These are phyloP conservation scores for Cataglyphis hispanica DNA, from an alignment of 1,140 invertebrate species.

Conservation along the genomic window DNA sequence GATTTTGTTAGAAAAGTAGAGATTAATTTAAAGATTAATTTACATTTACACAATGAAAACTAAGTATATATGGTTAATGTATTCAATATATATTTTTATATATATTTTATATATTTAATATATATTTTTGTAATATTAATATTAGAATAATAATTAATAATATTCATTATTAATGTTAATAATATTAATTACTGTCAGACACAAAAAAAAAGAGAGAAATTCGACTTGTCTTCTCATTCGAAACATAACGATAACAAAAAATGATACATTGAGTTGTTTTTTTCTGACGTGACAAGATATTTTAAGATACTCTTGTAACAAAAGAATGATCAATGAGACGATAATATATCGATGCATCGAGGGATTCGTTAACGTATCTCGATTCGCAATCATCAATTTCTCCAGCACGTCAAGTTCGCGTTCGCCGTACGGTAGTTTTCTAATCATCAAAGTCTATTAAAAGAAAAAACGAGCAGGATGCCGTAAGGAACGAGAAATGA, in stretches of 20 bases:
- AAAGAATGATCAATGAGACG: neutral
- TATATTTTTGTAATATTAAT: neutral
- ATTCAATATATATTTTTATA: too few species aligned
- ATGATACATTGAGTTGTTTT: neutral
- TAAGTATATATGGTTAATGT: neutral
- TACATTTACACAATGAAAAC: neutral
- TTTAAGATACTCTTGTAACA: constrained; percentile 11
- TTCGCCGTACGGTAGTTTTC: constrained; percentile 17
- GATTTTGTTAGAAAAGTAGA: neutral
- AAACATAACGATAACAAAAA: neutral
- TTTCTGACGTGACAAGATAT: constrained; percentile 1
- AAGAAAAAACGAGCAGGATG: neutral
- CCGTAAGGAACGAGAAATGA: neutral
- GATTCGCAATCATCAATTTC: constrained; percentile 41
- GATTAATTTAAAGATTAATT: too few species aligned
- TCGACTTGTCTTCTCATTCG: neutral
- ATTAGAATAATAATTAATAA: neutral
- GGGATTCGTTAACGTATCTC: constrained; percentile 22
- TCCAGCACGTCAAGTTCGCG: neutral
- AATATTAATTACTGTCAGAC: neutral
- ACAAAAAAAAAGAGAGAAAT: neutral
- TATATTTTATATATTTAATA: neutral
- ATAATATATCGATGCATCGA: neutral
- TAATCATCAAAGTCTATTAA: constrained; percentile 28
- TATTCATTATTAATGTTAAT: neutral